Base-by-base conservation (phyloP, 2,113 vertebrate genomes). In the Rhinolophus sinicus region DNA sequence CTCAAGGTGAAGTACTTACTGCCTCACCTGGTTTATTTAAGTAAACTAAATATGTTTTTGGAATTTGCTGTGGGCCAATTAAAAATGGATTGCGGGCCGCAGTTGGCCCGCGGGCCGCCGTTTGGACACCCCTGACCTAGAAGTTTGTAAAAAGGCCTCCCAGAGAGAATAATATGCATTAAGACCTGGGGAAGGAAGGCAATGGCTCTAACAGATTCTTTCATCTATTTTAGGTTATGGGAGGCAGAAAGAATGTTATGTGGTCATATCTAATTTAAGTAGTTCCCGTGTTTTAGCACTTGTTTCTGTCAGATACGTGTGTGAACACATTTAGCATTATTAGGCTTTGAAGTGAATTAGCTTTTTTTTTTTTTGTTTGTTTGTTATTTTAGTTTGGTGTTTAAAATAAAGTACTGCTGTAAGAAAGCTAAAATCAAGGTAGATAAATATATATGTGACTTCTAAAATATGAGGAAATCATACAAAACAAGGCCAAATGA, bases 401-500 rank as follows among this genome's bases (percentile, higher is more conserved):
- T 65, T 88, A 88, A 86, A 88, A 64, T 67, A 73, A 94, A 88
- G 82, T 72, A 4, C n/a, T 84, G 5, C n/a, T 84, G 5, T 28
- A n/a, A 50, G 86, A 80, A 90, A 84, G 12, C 9, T 58, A 75
- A 95, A 77, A 90, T 64, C 26, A 35, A 56, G 73, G 50, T 87
- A 85, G 26, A 54, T 44, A 70, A 50, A 94, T 72, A 62, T 22
- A 62, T 28, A 16, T 77, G 26, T 95, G 47, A n/a, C n/a, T 77
- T 94, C 56, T 85, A 50, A 93, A 91, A 82, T 64, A 40, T 56
- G 30, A 91, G 89, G 11, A 93, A 93, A 72, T 75, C 60, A 89
- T 44, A 58, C 14, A 35, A 73, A 83, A 78, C 11, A 69, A 81
- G n/a, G 35, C 12, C 54, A 87, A 69, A 64, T 44, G 15, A 88